Percentiles rank a stretch among this genome's conserved stretches.
These are phyloP conservation scores for Drosophila pseudoananassae DNA, from an alignment of 1,140 invertebrate species.

Conservation along the genomic window DNA sequence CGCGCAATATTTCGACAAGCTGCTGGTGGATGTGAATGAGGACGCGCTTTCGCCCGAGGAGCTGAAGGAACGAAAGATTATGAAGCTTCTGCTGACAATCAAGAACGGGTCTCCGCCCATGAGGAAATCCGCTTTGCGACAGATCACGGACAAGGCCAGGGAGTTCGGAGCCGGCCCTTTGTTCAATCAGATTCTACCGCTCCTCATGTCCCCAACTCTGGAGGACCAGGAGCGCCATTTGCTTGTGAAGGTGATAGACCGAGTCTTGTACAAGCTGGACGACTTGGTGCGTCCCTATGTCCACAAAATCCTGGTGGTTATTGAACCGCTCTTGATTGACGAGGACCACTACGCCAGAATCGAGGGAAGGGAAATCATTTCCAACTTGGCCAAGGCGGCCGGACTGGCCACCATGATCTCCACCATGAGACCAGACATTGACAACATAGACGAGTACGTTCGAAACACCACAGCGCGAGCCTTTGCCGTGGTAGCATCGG, in stretches of 20 bases:
- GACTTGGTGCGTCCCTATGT: constrained; percentile 99
- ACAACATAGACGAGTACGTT: constrained; percentile 99
- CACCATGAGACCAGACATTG: constrained; percentile 99
- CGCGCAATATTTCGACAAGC: constrained; percentile 99
- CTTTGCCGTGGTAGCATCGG: constrained; percentile 99
- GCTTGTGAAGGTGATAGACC: constrained; percentile 99
- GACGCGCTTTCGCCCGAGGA: constrained; percentile 97
- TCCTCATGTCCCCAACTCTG: constrained; percentile 99
- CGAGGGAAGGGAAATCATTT: constrained; percentile 99
- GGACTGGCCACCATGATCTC: constrained; percentile 99
- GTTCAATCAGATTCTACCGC: constrained; percentile 99
- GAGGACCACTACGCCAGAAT: constrained; percentile 99
- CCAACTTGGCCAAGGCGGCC: constrained; percentile 99
- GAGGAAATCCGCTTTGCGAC: constrained; percentile 98
- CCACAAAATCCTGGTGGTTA: constrained; percentile 99
- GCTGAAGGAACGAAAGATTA: constrained; percentile 99
- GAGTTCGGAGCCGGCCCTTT: constrained; percentile 99
- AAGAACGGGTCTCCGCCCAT: constrained; percentile 99
- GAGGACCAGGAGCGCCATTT: constrained; percentile 99
- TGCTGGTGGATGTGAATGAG: constrained; percentile 99
- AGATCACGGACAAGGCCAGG: constrained; percentile 99
- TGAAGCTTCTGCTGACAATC: constrained; percentile 99
- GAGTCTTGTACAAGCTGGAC: constrained; percentile 99
- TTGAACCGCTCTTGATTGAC: constrained; percentile 99
- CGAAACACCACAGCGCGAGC: constrained; percentile 99